phyloP scores from a whole-genome alignment of 2,888 invertebrate genomes.

The Vesta saturnalis region DNA sequence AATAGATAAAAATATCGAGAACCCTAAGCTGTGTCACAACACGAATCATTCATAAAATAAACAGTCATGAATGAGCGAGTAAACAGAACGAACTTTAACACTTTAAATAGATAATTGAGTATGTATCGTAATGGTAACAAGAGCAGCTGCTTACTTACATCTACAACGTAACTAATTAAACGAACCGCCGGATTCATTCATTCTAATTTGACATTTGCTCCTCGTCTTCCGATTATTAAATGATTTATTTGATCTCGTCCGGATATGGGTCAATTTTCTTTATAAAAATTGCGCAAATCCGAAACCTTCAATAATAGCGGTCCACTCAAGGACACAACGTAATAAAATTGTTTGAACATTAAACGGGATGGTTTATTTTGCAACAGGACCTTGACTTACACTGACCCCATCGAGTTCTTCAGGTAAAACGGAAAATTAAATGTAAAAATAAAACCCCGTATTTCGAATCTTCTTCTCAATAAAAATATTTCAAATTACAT shows the following conservation, averaged over 20 bases:
- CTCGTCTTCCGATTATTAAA: slow-evolving; percentile 22
- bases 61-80: slow-evolving; percentile 44
- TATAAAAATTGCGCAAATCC: too few relatives aligned
- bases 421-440: slow-evolving; percentile 11
- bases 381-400: slow-evolving; percentile 7
- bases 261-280: slow-evolving; percentile 21
- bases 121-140: slow-evolving; percentile 28
- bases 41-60: slow-evolving; percentile 37
- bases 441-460: slow-evolving; percentile 9
- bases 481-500: slow-evolving; percentile 40
- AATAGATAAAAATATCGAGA: too few relatives aligned
- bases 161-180: slow-evolving; percentile 31
- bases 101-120: slow-evolving; percentile 46
- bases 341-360: background rate
- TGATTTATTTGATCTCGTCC: slow-evolving; percentile 22
- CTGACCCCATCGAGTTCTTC: slow-evolving; percentile 3
- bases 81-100: slow-evolving; percentile 45
- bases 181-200: slow-evolving; percentile 31
- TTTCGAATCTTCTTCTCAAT: slow-evolving; percentile 17
- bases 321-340: background rate
- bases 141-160: slow-evolving; percentile 32
- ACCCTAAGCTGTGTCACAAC: slow-evolving; percentile 35
- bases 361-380: background rate
- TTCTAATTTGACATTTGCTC: slow-evolving; percentile 29
- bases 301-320: background rate